These are phyloP conservation scores for Pelmatolapia mariae DNA, from an alignment of 2,113 vertebrate genomes.

Conservation along the genomic window DNA sequence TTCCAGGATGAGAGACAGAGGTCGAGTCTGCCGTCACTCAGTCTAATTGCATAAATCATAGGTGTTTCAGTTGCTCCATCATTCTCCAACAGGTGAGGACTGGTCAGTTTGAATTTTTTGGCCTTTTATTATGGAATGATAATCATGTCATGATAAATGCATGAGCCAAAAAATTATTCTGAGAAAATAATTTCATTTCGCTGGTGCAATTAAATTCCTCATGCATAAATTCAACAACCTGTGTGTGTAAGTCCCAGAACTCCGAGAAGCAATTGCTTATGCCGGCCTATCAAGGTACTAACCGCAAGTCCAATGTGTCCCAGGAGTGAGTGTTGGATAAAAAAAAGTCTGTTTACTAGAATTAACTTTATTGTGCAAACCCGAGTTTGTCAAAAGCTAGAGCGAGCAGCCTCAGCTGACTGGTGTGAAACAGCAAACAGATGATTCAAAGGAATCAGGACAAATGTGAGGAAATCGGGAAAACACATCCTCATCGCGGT, in stretches of 20 bases:
- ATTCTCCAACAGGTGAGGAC: not conserved
- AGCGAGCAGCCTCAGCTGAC: not conserved
- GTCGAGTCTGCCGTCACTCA: not conserved
- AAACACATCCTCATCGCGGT: not conserved
- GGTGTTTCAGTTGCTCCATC: not conserved
- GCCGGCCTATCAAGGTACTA: not conserved
- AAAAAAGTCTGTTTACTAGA: not conserved
- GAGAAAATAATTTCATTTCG: not conserved
- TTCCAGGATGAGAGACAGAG: not conserved
- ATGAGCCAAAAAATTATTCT: not conserved
- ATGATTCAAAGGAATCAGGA: not conserved
- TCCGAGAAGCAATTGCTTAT: not conserved
- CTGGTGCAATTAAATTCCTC: not conserved
- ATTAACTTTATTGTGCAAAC: not conserved
- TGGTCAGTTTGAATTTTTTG: not conserved
- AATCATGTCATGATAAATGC: not conserved
- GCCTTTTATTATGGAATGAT: not conserved
- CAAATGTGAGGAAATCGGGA: not conserved
- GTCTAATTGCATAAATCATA: not conserved
- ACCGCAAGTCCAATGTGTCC: not conserved
- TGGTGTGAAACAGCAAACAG: not conserved
- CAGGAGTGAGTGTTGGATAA: not conserved
- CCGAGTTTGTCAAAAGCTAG: not conserved
- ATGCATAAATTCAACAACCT: not conserved
- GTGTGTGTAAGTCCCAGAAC: not conserved